phyloP scores from a whole-genome alignment of 2,888 invertebrate species.

The Melinopterus prodromus region DNA sequence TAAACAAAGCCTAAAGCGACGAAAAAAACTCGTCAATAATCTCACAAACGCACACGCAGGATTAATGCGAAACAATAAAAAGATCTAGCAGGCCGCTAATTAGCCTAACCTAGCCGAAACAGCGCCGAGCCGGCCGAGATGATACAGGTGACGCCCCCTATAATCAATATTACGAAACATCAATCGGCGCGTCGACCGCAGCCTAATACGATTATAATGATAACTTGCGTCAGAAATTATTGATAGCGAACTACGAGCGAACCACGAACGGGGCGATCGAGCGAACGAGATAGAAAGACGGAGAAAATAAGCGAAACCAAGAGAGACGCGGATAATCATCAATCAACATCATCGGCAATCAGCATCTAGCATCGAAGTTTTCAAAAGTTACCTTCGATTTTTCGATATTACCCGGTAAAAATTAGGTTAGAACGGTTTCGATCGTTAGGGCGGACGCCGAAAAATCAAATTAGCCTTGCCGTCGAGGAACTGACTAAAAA shows the following conservation, averaged over 20 bases:
- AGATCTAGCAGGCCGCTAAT: neutral
- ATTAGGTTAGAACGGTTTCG: neutral
- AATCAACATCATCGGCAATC: neutral
- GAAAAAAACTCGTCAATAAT: neutral
- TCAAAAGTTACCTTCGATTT: neutral
- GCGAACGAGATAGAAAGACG: no score
- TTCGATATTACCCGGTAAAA: neutral
- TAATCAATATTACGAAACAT: slow-evolving; percentile 50
- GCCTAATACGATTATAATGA: slow-evolving; percentile 59
- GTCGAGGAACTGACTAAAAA: no score
- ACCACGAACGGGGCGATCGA: no score
- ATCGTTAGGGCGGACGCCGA: no score
- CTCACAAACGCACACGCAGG: neutral
- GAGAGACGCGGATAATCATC: neutral
- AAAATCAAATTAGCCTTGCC: no score
- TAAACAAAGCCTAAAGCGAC: neutral
- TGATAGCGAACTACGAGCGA: slow-evolving; percentile 47
- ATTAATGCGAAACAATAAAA: neutral
- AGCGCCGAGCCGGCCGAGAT: neutral
- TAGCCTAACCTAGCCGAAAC: neutral
- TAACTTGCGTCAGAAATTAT: slow-evolving; percentile 57
- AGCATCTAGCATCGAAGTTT: neutral
- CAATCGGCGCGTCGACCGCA: slow-evolving; percentile 45
- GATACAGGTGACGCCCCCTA: slow-evolving; percentile 32
- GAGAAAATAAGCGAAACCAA: neutral